Base-by-base conservation (phyloP, 2,888 invertebrate genomes). In the Theodoxus fluviatilis region DNA sequence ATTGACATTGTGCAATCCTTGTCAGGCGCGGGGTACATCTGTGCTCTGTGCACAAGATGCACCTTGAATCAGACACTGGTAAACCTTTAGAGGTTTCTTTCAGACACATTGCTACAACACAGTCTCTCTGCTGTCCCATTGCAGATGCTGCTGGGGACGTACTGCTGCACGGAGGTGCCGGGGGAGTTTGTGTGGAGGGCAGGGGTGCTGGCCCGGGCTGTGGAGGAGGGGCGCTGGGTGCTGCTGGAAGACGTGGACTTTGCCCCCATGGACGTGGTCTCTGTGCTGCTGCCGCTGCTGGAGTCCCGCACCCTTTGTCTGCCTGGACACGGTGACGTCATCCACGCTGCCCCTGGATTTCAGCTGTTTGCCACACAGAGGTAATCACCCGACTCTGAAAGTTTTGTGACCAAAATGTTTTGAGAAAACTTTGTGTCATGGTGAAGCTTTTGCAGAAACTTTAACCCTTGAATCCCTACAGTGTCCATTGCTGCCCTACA, bases 161-260 rank as follows among this genome's bases (percentile, higher is more conserved):
- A 96, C 86, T 91, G 94, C 77, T 98, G 98, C 84, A 97, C 98
- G 0, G 97, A 98, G 85, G 91, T 97, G 65, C 98, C 98, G 0
- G 99, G 99, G 18, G 96, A 99, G 88, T 99, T 99, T 89, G 89
- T 95, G 28, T 99, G 98, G 98, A 91, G 94, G 78, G 93, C 97
- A 1, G 98, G 98, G n/a, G 93, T 95, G 66, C 88, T 98, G 69
- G 95, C 96, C 3, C 84, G 83, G 74, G 89, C 94, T 91, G 83
- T 86, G 31, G 78, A 76, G 4, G 75, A 78, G 31, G 86, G 87
- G 7, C 78, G 93, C 81, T 98, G 98, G 97, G 87, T 99, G 35
- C 89, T 99, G 2, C 88, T 99, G 73, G 98, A 99, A 89, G 99
- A 99, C 85, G 92, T 99, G 64, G 98, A 99, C 85, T 92, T 92